Conservation (phyloP, 2,797 vertebrate genomes). For the Tarsius wallacei region DNA sequence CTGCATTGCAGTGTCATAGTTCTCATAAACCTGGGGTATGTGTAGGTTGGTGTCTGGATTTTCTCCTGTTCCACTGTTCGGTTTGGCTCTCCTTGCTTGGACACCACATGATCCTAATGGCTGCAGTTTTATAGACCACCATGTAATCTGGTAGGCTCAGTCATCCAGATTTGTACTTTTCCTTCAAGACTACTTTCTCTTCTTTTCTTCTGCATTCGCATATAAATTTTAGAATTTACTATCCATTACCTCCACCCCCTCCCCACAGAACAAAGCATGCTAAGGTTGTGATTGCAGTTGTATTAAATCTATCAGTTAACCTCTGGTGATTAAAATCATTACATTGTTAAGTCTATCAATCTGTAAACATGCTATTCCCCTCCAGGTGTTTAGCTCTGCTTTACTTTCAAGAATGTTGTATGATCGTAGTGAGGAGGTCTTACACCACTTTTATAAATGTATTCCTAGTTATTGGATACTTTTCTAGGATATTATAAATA, state of each 20-base stretch:
- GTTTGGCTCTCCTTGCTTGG: neutral
- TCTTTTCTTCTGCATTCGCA: neutral
- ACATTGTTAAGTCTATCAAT: too few relatives aligned
- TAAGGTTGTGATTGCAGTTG: neutral
- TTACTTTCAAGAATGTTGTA: neutral
- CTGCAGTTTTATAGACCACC: fast-evolving
- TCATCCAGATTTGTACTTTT: neutral
- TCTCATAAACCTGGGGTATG: neutral
- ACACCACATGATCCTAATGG: fast-evolving
- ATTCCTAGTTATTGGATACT: neutral
- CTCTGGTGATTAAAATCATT: too few relatives aligned
- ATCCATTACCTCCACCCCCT: neutral
- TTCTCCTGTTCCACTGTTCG: fast-evolving
- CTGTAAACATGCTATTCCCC: neutral
- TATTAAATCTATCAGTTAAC: neutral
- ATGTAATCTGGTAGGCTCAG: neutral
- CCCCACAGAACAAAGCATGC: neutral
- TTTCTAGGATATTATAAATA: conserved; percentile 2
- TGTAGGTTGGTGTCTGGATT: neutral
- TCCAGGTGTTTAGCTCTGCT: neutral
- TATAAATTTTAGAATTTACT: neutral
- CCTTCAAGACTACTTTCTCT: neutral
- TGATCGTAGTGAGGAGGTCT: neutral
- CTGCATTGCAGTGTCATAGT: fast-evolving
- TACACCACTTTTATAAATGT: neutral